A percentile compares a stretch with the other conserved stretches of the same genome.
These are phyloP conservation scores for Sturmia bella DNA, from an alignment of 2,888 invertebrate species.

Conservation along the genomic window DNA sequence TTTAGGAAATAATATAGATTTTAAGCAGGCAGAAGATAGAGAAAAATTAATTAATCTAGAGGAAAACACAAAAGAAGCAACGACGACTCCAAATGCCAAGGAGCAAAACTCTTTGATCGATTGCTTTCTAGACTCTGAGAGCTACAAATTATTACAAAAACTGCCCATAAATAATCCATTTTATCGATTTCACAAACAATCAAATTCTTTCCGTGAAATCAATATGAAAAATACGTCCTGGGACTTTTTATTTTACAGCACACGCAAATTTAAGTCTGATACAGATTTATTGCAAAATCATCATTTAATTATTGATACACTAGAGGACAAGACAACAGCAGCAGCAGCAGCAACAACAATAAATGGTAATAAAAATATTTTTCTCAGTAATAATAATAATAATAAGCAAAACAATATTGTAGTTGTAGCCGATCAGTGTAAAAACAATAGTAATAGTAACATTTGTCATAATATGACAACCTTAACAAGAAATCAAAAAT, in stretches of 20 bases:
- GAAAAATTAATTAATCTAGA: background rate
- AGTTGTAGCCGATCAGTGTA: slow-evolving; percentile 53
- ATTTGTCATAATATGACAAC: slow-evolving; percentile 19
- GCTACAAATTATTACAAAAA: slow-evolving; percentile 75
- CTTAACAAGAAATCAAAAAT: slow-evolving; percentile 51
- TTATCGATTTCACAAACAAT: slow-evolving; percentile 80
- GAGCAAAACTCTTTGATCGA: background rate
- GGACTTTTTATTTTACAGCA: slow-evolving; percentile 51
- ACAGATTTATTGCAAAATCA: slow-evolving; percentile 73
- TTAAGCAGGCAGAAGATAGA: background rate
- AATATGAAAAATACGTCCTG: slow-evolving; percentile 61
- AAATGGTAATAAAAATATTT: slow-evolving; percentile 78
- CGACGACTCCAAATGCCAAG: background rate
- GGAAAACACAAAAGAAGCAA: background rate
- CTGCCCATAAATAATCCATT: slow-evolving; percentile 80
- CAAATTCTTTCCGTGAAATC: slow-evolving; percentile 76
- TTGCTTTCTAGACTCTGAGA: slow-evolving; percentile 70
- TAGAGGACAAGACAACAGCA: background rate
- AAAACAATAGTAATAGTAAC: slow-evolving; percentile 12
- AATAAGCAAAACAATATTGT: slow-evolving; percentile 75
- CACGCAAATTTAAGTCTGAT: slow-evolving; percentile 76
- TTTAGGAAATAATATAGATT: slow-evolving; percentile 16
- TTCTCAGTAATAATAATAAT: too few species aligned
- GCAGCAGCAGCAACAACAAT: slow-evolving; percentile 70
- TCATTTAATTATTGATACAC: background rate